Conservation (phyloP, 2,888 invertebrate genomes). For the Hesperia comma region DNA sequence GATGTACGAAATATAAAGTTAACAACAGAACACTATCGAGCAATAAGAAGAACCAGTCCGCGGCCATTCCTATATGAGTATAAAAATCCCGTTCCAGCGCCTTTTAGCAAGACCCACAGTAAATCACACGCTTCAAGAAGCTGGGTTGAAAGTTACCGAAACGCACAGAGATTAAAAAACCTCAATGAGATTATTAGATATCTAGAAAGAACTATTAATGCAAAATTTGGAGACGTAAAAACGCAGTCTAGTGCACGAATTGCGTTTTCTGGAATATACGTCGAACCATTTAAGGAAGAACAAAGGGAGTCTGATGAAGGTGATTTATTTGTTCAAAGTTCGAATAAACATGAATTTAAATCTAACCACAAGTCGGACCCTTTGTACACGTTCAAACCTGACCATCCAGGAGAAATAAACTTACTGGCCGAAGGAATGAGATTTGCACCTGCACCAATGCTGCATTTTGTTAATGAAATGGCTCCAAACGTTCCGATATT, state of each 20-base stretch:
- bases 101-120: conserved; percentile 68
- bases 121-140: conserved; percentile 67
- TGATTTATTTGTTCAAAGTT: conserved; percentile 52
- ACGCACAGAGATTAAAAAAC: conserved; percentile 73
- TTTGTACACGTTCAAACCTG: conserved; percentile 88
- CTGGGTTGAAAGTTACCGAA: conserved; percentile 75
- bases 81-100: conserved; percentile 68
- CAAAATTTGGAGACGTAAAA: conserved; percentile 72
- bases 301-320: conserved; percentile 45
- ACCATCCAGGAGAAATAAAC: conserved; percentile 89
- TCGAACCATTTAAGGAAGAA: conserved; percentile 58
- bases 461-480: conserved; percentile 47
- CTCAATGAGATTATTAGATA: conserved; percentile 74
- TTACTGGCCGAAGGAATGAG: conserved; percentile 84
- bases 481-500: conserved; percentile 51
- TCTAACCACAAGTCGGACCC: conserved; percentile 83
- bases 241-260: conserved; percentile 61
- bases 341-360: conserved; percentile 52
- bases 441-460: conserved; percentile 60
- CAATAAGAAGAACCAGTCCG: conserved; percentile 73
- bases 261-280: conserved; percentile 71
- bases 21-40: conserved; percentile 49
- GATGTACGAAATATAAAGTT: conserved; percentile 45
- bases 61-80: conserved; percentile 79
- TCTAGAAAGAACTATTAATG: conserved; percentile 74